Conservation (phyloP, 2,888 invertebrate genomes). For the Lydus trimaculatus region DNA sequence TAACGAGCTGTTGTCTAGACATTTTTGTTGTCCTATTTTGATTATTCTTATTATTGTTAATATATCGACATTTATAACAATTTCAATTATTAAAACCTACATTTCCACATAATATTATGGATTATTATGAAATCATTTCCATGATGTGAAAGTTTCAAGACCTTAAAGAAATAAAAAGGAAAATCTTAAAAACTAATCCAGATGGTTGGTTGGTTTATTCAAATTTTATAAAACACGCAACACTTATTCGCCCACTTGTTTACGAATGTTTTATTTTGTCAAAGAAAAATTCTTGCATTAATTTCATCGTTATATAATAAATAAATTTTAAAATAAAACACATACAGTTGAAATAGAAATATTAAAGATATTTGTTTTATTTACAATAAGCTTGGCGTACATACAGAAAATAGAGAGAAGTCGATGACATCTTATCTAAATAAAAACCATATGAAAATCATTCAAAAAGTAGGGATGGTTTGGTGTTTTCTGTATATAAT, state of each 20-base stretch:
- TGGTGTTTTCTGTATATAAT: neutral
- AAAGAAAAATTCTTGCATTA: constrained; percentile 1
- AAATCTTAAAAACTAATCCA: neutral
- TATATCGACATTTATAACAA: neutral
- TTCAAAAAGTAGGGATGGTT: neutral
- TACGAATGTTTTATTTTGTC: neutral
- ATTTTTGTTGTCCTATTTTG: neutral
- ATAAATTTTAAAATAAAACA: neutral
- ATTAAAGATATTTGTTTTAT: neutral
- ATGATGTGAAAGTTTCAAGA: neutral
- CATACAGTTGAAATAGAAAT: neutral
- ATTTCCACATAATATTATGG: neutral
- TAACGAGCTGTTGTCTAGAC: neutral
- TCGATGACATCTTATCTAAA: constrained; percentile 5
- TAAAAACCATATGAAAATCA: neutral
- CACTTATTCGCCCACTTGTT: neutral
- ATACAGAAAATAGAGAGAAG: neutral
- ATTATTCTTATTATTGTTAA: neutral
- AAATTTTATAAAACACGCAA: constrained; percentile 4
- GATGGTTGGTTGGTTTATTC: neutral
- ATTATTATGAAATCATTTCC: neutral
- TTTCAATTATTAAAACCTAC: neutral
- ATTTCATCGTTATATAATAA: neutral
- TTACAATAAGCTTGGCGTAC: constrained; percentile 1
- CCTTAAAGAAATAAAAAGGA: neutral